Percentiles rank a stretch among this genome's conserved stretches.
These are phyloP conservation scores for Pheosia tremula DNA, from an alignment of 2,888 invertebrate species.

Conservation along the genomic window DNA sequence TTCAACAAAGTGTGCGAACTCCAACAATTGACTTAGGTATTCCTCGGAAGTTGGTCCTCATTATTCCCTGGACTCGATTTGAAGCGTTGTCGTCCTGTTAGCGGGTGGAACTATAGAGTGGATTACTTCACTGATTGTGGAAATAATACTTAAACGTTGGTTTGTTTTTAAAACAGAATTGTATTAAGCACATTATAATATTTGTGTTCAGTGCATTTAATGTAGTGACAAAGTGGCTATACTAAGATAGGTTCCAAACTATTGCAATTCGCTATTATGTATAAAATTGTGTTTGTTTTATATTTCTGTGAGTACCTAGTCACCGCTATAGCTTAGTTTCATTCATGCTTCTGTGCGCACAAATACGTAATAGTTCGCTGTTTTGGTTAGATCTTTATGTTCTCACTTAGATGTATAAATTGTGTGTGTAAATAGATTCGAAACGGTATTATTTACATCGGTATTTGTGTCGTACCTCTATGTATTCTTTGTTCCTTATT, in stretches of 20 bases:
- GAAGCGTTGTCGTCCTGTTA: constrained; percentile 2
- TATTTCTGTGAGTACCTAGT: not conserved
- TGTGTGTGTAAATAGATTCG: not conserved
- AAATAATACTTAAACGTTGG: not conserved
- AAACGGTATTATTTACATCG: not conserved
- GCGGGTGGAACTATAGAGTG: not conserved
- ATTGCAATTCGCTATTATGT: not conserved
- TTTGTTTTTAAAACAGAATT: not conserved
- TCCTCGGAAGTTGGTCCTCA: constrained; percentile 37
- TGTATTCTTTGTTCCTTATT: not conserved
- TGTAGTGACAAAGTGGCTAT: too few relatives aligned
- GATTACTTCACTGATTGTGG: constrained; percentile 2
- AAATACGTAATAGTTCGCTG: not conserved
- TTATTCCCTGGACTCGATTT: constrained; percentile 34
- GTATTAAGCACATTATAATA: too few relatives aligned
- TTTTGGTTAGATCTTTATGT: too few relatives aligned
- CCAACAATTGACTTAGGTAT: constrained; percentile 41
- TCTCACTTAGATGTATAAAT: not conserved
- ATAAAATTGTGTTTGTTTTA: not conserved
- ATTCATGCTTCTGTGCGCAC: not conserved
- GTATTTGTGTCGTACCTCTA: not conserved
- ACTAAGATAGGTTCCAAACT: not conserved
- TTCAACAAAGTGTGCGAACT: constrained; percentile 37
- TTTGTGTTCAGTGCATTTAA: too few relatives aligned
- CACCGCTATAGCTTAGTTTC: not conserved